These are phyloP conservation scores for Phragmatobia fuliginosa DNA, from an alignment of 2,888 invertebrate species.

Conservation along the genomic window DNA sequence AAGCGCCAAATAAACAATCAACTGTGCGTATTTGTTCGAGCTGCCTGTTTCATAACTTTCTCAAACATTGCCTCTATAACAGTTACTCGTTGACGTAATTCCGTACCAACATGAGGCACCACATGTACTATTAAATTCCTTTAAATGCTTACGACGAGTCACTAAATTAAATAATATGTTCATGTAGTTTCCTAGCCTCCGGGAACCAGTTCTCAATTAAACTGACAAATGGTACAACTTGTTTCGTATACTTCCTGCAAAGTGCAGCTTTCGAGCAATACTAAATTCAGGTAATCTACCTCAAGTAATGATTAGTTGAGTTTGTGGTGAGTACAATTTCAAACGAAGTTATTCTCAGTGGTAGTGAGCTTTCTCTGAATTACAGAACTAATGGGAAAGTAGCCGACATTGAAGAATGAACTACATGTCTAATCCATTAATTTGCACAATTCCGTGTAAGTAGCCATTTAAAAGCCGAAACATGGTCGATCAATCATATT, in stretches of 20 bases:
- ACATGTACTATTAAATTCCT: constrained; percentile 10
- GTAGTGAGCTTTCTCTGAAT: constrained; percentile 33
- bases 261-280: constrained; percentile 22
- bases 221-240: constrained; percentile 3
- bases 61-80: constrained; percentile 20
- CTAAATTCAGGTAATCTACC: constrained; percentile 34
- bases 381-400: constrained; percentile 23
- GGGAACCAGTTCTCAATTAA: constrained; percentile 1
- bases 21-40: constrained; percentile 34
- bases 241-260: constrained; percentile 14
- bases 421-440: neutral
- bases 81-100: constrained; percentile 10
- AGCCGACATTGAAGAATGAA: constrained; percentile 1
- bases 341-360: constrained; percentile 23
- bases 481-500: neutral
- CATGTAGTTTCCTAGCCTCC: constrained; percentile 7
- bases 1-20: constrained; percentile 34
- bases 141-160: neutral
- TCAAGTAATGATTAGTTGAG: constrained; percentile 3
- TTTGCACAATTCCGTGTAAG: neutral
- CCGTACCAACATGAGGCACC: neutral
- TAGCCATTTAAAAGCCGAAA: neutral
- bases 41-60: constrained; percentile 24
- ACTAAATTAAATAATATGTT: constrained; percentile 5
- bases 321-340: constrained; percentile 8